Conservation (phyloP, 2,888 invertebrate genomes). For the Melieria crassipennis region DNA sequence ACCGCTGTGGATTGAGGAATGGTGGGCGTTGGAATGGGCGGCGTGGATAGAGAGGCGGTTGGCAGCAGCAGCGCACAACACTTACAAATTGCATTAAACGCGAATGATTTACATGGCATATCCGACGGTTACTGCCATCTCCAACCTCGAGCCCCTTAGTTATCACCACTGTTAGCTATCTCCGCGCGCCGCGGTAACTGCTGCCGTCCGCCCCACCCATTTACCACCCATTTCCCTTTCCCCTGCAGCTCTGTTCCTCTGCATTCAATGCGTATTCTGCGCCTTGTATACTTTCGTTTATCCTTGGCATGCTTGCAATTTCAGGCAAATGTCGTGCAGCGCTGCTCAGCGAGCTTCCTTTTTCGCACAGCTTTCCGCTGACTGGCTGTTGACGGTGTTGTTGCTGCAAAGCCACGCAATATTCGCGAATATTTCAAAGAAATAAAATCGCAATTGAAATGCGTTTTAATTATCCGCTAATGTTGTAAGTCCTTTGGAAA, state of each 20-base stretch:
- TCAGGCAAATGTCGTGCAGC: neutral
- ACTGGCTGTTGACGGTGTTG: neutral
- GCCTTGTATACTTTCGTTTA: constrained; percentile 5
- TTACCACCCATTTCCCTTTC: no score
- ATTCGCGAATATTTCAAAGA: constrained; percentile 1
- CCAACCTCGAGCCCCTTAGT: no score
- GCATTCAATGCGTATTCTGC: neutral
- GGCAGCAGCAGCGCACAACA: constrained; percentile 18
- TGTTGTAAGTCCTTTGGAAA: constrained; percentile 18
- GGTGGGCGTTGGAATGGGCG: neutral
- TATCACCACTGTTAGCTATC: no score
- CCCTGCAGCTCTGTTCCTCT: neutral
- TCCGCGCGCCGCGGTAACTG: no score
- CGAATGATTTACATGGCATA: constrained; percentile 24
- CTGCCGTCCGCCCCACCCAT: neutral
- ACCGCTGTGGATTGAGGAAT: no score
- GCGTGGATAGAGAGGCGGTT: neutral
- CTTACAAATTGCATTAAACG: constrained; percentile 32
- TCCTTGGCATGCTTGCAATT: constrained; percentile 22
- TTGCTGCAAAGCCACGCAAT: neutral
- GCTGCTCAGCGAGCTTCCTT: constrained; percentile 7
- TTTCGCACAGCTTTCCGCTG: constrained; percentile 11
- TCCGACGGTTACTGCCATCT: neutral
- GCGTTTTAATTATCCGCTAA: constrained; percentile 32
- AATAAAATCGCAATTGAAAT: constrained; percentile 26